phyloP scores from a whole-genome alignment of 2,888 invertebrate species.

The Stegana nigrithorax region DNA sequence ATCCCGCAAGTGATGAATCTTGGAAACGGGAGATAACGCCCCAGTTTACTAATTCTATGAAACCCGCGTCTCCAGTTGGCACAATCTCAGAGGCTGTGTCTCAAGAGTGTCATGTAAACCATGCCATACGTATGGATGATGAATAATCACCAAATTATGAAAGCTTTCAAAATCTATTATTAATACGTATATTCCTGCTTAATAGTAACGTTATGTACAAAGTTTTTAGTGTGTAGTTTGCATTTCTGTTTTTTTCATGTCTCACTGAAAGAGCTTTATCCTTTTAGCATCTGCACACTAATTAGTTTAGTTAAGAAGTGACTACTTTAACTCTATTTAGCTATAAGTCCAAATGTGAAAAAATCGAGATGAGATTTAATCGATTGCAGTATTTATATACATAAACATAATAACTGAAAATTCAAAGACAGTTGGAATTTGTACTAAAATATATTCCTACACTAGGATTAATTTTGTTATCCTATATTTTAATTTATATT shows the following conservation, averaged over 20 bases:
- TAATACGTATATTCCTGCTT: constrained; percentile 19
- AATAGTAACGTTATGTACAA: constrained; percentile 53
- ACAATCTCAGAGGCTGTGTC: neutral
- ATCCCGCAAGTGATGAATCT: constrained; percentile 40
- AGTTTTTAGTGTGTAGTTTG: constrained; percentile 32
- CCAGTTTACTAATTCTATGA: constrained; percentile 30
- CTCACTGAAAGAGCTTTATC: neutral
- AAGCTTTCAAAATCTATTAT: neutral
- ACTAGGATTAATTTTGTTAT: too few species aligned
- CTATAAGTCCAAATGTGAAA: too few species aligned
- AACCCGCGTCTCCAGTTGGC: neutral
- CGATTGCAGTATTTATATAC: constrained; percentile 33
- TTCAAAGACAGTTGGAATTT: too few species aligned
- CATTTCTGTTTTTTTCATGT: neutral
- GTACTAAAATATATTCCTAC: too few species aligned
- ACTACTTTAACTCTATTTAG: constrained; percentile 42
- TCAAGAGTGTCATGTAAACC: constrained; percentile 60
- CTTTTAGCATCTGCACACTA: neutral
- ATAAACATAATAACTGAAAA: constrained; percentile 16
- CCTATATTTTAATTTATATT: too few species aligned
- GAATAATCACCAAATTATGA: constrained; percentile 45
- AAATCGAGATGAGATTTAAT: constrained; percentile 4
- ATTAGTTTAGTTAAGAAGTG: constrained; percentile 46
- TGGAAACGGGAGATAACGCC: constrained; percentile 39
- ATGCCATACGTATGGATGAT: constrained; percentile 65